Conservation (phyloP, 1,140 invertebrate genomes). For the Bombus polaris region DNA sequence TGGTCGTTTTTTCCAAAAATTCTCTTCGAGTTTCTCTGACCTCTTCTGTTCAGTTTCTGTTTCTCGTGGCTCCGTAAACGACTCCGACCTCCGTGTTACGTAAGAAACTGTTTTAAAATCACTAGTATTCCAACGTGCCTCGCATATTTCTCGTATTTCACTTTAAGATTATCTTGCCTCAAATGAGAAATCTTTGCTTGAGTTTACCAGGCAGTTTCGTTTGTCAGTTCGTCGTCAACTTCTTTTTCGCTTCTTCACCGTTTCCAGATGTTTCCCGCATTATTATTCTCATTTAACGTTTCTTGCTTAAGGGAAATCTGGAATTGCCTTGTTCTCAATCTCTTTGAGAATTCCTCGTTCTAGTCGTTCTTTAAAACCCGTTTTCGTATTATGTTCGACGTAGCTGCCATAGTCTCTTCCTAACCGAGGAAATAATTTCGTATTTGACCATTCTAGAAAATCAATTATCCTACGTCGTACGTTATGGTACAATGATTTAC, state of each 20-base stretch:
- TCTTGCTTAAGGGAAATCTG: not conserved
- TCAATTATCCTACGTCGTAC: not conserved
- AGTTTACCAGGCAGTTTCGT: not conserved
- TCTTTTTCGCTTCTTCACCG: not conserved
- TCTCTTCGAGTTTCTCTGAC: not conserved
- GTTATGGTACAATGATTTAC: not conserved
- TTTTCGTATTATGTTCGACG: not conserved
- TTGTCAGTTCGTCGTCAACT: not conserved
- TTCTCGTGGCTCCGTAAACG: not conserved
- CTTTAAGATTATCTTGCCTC: not conserved
- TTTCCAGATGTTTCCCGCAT: not conserved
- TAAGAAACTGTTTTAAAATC: slow-evolving; percentile 21
- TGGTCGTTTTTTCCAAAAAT: not conserved
- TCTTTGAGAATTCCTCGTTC: not conserved
- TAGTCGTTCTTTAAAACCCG: too few relatives aligned
- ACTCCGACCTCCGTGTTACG: not conserved
- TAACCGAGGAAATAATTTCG: not conserved
- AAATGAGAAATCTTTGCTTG: not conserved
- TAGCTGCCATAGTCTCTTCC: not conserved
- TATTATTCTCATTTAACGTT: not conserved
- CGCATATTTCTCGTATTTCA: not conserved
- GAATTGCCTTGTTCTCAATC: not conserved
- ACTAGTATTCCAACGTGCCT: not conserved
- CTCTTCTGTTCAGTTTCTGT: too few relatives aligned
- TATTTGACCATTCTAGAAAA: not conserved